Base-by-base conservation (phyloP, 2,797 vertebrate genomes). In the Tauraco hartlaubi region DNA sequence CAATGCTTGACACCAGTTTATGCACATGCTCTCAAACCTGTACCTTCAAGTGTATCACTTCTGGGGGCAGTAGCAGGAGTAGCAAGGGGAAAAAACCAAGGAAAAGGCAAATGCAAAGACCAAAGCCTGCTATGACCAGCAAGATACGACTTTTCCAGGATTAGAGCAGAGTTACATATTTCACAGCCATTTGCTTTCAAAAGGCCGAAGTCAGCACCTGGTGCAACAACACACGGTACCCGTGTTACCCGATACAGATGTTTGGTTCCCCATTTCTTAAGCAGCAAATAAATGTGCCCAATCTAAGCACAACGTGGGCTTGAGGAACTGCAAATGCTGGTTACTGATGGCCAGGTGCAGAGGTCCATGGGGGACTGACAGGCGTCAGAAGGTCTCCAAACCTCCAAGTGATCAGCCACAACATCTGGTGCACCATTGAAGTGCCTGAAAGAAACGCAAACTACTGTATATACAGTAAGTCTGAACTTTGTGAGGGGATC, bases 151-250 rank as follows among this genome's bases (percentile, higher is more conserved):
- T 22, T 66, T n/a, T 52, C 59, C 54, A 43, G 63, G 62, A 33
- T 39, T 48, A 75, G 20, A 48, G 44, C 22, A 31, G 41, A 44
- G 25, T 39, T 67, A 35, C 5, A 1, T 35, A 33, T 75, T 67
- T 72, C 48, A 48, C 68, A 62, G 68, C 6, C 23, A 29, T 64
- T 69, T 44, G 17, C 28, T 61, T 90, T 61, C 43, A 46, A 22
- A 56, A 58, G 55, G 33, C 35, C 28, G 5, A 54, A 82, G 61
- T 73, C 46, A 1, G 0, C 31, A 56, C 7, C 17, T 28, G 29
- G 8, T 28, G 20, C 51, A 69, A 20, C 0, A 2, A 46, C 58
- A 18, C 22, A 13, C 0, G 0, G 10, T 35, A 15, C 25, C 35
- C 5, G 2, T 73, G 69, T 54, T 46, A 51, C 22, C 37, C 33